Evolutionary conservation across 2,888 invertebrate species (phyloP), one percentile per base, ranked within the genome.

Genomic region (Orthosia gothica): DNA sequence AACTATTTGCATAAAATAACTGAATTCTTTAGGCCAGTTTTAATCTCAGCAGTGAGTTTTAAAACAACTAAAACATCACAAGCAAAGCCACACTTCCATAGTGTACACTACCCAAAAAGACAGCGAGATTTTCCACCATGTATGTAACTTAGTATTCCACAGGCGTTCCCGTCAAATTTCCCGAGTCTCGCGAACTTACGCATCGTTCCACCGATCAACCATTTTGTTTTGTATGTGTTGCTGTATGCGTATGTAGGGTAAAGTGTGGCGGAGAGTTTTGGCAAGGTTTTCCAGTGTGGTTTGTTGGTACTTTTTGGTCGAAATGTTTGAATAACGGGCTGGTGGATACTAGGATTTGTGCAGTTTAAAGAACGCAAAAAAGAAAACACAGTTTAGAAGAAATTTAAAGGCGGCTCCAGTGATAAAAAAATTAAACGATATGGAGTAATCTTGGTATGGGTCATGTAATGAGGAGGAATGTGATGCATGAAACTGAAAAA

Each of bases 141-240:
- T 40, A 40, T 40, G 40, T 40, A 65, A 82, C 49, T 87, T 87
- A 87, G 57, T 85, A 85, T 87, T 85, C 86, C 13, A 54, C 58
- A 18, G 13, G 65, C 70, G 65, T 66, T 23, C 26, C 62, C 62
- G 80, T 85, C 83, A 87, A 85, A 87, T 87, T 82, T 74, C 61
- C 71, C 58, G 82, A 84, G 79, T 84, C 61, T 73, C 55, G 16
- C 59, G 72, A 76, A 73, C 74, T 79, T 58, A 71, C 69, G 74
- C 77, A 74, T 68, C 70, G 68, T 59, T 71, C 45, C 61, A 66
- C 55, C 68, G 18, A 75, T 77, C 74, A 66, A 70, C 64, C 71
- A 78, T 85, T 75, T 85, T 74, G 74, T 70, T 80, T 70, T 80
- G 83, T 80, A 32, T 69, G 49, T 74, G 58, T 78, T 83, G 64